Evolutionary conservation across 2,888 invertebrate genomes (phyloP).

Genomic region (Standfussiana lucernea): DNA sequence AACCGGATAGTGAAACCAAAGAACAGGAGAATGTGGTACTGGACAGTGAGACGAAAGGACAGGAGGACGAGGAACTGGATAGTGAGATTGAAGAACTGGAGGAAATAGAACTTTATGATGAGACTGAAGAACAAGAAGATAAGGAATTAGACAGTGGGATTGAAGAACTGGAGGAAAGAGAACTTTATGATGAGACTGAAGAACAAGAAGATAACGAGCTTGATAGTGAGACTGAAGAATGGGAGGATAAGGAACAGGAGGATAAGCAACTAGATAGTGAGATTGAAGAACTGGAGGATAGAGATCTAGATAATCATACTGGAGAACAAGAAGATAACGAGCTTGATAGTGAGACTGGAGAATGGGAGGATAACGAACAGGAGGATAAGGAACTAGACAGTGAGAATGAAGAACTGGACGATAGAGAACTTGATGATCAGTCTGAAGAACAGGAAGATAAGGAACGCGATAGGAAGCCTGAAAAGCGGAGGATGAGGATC

Average conservation of each 20-base stretch:
- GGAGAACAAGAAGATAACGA: too few species aligned
- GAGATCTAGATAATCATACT: too few species aligned
- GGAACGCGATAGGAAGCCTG: conserved; percentile 1
- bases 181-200: conserved; percentile 1
- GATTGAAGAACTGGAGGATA: too few species aligned
- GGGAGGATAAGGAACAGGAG: background rate
- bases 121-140: too few species aligned
- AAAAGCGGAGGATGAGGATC: conserved; percentile 3
- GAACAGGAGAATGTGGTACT: background rate
- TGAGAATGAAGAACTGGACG: background rate
- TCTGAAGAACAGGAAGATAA: conserved; percentile 3
- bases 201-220: background rate
- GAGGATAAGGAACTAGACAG: too few species aligned
- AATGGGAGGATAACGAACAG: too few species aligned
- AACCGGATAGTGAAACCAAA: background rate
- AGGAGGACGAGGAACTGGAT: background rate
- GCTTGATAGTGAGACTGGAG: too few species aligned
- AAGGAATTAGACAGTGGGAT: background rate
- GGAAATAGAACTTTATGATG: background rate
- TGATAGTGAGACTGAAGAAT: background rate
- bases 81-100: too few species aligned
- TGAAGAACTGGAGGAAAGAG: background rate
- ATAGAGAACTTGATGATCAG: background rate
- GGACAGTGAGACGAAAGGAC: background rate
- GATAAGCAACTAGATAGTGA: background rate